Base-by-base conservation (phyloP, 2,113 vertebrate species). In the Xenus cinereus region DNA sequence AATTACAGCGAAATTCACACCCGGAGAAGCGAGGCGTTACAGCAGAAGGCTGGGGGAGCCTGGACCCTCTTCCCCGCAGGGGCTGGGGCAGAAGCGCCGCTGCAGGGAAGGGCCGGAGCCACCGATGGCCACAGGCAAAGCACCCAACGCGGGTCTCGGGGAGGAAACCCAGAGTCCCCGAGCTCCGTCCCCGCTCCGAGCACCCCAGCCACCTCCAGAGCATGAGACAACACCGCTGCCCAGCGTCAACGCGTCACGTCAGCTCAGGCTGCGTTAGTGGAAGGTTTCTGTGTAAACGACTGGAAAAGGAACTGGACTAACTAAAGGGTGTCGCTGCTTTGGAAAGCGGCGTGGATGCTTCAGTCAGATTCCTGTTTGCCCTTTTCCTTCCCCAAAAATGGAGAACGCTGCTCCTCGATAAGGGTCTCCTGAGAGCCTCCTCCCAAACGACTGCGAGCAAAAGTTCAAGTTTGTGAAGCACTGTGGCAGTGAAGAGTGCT, bases 201-300 rank as follows among this genome's bases (percentile, higher is more conserved):
- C 6, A 9, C 20, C 35, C 37, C 50, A 23, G 30, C 4, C 46
- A 27, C 2, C 54, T 64, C 33, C 17, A 10, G 20, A 12, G 13
- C 4, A 32, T 19, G 3, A 35, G 28, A 46, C 7, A 8, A 32
- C 83, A 27, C 22, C 11, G 13, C 30, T 16, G 27, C 20, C 33
- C 56, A 35, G 2, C 2, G 3, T 17, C 6, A 79, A 21, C 1
- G 3, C 57, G n/a, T 7, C 16, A 0, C 0, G 8, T 54, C 51
- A 82, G 84, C 62, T 82, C 67, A 26, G n/a, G 26, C 9, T 24
- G 2, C 0, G 18, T 23, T 24, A 68, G 23, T 0, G 48, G 39
- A 24, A 89, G 73, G 53, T 28, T 50, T 27, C 54, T 60, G 71
- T 59, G 82, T 81, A 63, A 96, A 86, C 50, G 20, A 23, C 12